Base-by-base conservation (phyloP, 2,888 invertebrate genomes). In the Mimas tiliae region DNA sequence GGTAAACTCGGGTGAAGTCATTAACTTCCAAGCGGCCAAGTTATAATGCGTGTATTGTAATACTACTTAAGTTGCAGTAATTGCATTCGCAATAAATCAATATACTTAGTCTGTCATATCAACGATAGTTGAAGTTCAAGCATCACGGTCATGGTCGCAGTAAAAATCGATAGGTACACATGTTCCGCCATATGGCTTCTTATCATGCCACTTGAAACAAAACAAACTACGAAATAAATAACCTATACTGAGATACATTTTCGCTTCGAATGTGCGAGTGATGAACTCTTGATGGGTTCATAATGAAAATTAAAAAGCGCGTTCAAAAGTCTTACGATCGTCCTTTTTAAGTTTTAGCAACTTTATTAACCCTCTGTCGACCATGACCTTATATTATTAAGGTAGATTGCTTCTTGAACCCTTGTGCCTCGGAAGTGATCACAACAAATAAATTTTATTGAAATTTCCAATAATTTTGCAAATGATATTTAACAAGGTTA, bases 151-250 rank as follows among this genome's bases (percentile, higher is more conserved):
- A 89, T 68, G 88, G 87, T 79, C 82, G 79, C 65, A 67, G 70
- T 80, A 76, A 79, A 75, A 71, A 72, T 73, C 71, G 67, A 77
- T 78, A 77, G 77, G 79, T 80, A 84, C 89, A 89, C 85, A 80
- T 87, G 88, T 79, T 78, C 72, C 69, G 81, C 87, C 90, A 90
- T 85, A 85, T 90, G 91, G 87, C 82, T 83, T 81, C 80, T 73
- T 86, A 85, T 84, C 84, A 77, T 74, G 77, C 77, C 82, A 85
- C 86, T 88, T 86, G 79, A 84, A 83, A 83, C 78, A 74, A 79
- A 78, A 77, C 77, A 77, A 77, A 74, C 75, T 76, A 79, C 76
- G 76, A 76, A 78, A 70, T 50, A 19, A n/a, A 19, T 74, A 74
- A 75, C 79, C 74, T 74, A 58, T 64, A 55, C 67, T 67, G 67